Percentiles rank a stretch among this genome's conserved stretches.
These are phyloP conservation scores for Meliscaeva auricollis DNA, from an alignment of 2,888 invertebrate genomes.

Conservation along the genomic window DNA sequence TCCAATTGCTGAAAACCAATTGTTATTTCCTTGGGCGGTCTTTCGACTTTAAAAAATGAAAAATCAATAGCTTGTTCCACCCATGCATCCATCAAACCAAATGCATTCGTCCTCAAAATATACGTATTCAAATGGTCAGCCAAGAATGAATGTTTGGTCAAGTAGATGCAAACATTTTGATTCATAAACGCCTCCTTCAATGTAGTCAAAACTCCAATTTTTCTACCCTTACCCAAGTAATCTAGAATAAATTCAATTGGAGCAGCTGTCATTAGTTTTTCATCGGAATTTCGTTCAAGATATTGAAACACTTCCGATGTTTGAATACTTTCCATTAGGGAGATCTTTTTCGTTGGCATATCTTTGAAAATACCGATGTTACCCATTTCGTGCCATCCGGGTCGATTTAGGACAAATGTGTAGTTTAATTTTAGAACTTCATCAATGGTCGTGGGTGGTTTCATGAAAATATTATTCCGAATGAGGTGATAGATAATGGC, in stretches of 20 bases:
- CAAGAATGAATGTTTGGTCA: slow-evolving; percentile 79
- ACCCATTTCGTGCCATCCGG: slow-evolving; percentile 66
- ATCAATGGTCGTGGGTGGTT: slow-evolving; percentile 74
- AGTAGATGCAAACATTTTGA: slow-evolving; percentile 75
- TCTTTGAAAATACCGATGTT: slow-evolving; percentile 61
- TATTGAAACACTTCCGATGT: slow-evolving; percentile 66
- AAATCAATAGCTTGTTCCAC: slow-evolving; percentile 34
- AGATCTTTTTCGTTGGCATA: slow-evolving; percentile 23
- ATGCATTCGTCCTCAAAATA: slow-evolving; percentile 77
- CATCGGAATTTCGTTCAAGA: slow-evolving; percentile 57
- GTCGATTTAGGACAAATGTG: slow-evolving; percentile 73
- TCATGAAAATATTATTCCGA: slow-evolving; percentile 77
- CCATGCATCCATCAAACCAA: slow-evolving; percentile 78
- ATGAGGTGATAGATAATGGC: slow-evolving; percentile 78
- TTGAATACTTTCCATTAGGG: slow-evolving; percentile 51
- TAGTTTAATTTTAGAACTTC: slow-evolving; percentile 74
- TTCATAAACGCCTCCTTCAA: slow-evolving; percentile 26
- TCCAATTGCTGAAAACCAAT: slow-evolving; percentile 50
- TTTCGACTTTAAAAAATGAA: slow-evolving; percentile 35
- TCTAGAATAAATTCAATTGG: slow-evolving; percentile 76
- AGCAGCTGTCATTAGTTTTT: slow-evolving; percentile 37
- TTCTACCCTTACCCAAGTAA: slow-evolving; percentile 52
- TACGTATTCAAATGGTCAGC: slow-evolving; percentile 78
- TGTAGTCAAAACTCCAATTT: slow-evolving; percentile 39
- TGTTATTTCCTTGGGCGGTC: not conserved